Evolutionary conservation across 1,140 invertebrate genomes (phyloP), one percentile per base, ranked within the genome.

Genomic region (Diploscapter pachys): DNA sequence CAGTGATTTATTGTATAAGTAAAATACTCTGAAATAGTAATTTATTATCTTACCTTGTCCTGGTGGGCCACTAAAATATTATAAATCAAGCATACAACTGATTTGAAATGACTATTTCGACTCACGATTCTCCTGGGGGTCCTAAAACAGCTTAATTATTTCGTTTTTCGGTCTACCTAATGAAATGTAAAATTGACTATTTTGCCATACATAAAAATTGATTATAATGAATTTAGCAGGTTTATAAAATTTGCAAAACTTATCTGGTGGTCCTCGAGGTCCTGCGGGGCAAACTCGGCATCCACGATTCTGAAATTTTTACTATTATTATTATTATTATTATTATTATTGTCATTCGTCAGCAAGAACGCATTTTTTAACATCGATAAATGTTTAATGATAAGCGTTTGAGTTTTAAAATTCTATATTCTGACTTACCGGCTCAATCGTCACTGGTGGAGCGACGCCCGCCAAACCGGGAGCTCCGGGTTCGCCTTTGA

Each of bases 401-500:
- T 31, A 31, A 31, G 31, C 31, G 31, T 31, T 31, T 31, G 31
- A 31, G 31, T 31, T 31, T 31, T 31, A 31, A 31, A 31, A 31
- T 31, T 31, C 31, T 31, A 31, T 31, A 31, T 31, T 31, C 31
- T 31, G 53, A 31, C 80, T 72, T 62, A 83, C 78, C 31, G 83
- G 81, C 66, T 83, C 82, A 48, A 83, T 77, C 50, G 83, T 81
- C 3, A 85, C 81, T 13, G 82, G 82, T 57, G 82, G 82, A 53
- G 82, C 83, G 49, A 81, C 79, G 63, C 82, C 82, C 31, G 80
- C 79, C 31, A 81, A 59, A 63, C 80, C 80, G 13, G 83, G 80
- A 11, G 83, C 72, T 75, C 82, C 82, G 11, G 78, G 80, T 4
- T 72, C 73, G 49, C 81, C 81, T 31, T 31, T 31, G 31, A 31